Evolutionary conservation across 1,140 invertebrate species (phyloP).

Genomic region (Drosophila kikkawai): DNA sequence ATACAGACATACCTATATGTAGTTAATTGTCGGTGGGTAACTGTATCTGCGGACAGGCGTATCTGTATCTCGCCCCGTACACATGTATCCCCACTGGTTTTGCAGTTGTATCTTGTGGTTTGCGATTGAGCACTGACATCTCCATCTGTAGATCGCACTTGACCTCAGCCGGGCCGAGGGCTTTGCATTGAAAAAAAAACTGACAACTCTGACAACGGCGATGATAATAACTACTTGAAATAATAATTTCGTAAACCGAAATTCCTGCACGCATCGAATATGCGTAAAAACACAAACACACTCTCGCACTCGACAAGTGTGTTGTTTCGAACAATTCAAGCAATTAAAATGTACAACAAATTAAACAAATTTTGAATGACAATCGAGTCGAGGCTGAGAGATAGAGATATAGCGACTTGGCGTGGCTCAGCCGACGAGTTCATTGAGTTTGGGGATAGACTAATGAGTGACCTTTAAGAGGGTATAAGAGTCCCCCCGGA

Average conservation of each 20-base stretch:
- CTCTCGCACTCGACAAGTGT: constrained; percentile 18
- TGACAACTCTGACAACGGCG: constrained; percentile 45
- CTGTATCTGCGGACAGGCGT: constrained; percentile 43
- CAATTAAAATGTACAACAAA: constrained; percentile 77
- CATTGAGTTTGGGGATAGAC: constrained; percentile 21
- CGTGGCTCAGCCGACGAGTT: constrained; percentile 16
- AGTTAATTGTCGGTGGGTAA: constrained; percentile 47
- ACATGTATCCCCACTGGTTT: constrained; percentile 12
- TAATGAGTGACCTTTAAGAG: constrained; percentile 36
- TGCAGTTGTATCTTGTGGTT: constrained; percentile 57
- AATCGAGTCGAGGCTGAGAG: constrained; percentile 49
- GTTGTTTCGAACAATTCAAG: constrained; percentile 50
- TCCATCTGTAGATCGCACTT: constrained; percentile 50
- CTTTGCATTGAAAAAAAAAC: constrained; percentile 42
- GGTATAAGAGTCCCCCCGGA: neutral
- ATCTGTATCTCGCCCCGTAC: constrained; percentile 49
- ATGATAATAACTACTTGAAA: constrained; percentile 57
- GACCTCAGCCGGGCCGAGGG: constrained; percentile 59
- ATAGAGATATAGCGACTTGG: constrained; percentile 28
- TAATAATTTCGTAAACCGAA: constrained; percentile 60
- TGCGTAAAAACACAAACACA: constrained; percentile 29
- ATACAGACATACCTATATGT: constrained; percentile 15
- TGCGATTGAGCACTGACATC: constrained; percentile 56
- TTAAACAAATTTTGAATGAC: constrained; percentile 76
- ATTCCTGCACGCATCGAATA: constrained; percentile 70